Evolutionary conservation across 2,113 vertebrate genomes (phyloP).

Genomic region (Bubo scandiacus): DNA sequence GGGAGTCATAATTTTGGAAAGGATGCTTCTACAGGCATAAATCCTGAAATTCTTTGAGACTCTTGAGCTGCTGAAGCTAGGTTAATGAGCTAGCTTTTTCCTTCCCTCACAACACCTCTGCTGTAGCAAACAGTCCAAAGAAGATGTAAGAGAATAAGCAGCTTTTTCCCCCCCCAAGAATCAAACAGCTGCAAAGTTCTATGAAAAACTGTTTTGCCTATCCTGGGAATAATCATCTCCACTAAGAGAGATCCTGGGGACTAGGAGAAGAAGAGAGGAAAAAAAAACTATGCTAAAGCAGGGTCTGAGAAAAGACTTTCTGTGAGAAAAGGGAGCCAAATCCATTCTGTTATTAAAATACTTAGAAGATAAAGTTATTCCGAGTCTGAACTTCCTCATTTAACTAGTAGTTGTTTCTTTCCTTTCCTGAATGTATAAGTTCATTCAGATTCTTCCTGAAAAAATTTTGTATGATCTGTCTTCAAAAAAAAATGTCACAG

Average conservation of each 20-base stretch:
- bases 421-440: not conserved
- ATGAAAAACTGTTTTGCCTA: not conserved
- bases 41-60: not conserved
- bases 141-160: not conserved
- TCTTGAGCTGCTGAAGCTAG: not conserved
- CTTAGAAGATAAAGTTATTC: not conserved
- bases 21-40: not conserved
- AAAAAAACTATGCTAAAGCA: not conserved
- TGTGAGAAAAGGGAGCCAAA: not conserved
- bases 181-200: not conserved
- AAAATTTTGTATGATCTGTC: not conserved
- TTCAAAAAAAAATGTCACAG: conserved; percentile 36
- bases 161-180: not conserved
- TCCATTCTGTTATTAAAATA: not conserved
- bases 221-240: not conserved
- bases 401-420: not conserved
- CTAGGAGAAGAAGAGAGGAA: not conserved
- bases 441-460: not conserved
- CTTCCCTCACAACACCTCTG: not conserved
- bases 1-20: not conserved
- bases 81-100: not conserved
- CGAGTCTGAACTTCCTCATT: not conserved
- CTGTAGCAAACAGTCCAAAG: not conserved
- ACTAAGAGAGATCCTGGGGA: not conserved
- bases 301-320: not conserved